These are phyloP conservation scores for Trididemnum miniatum DNA, from an alignment of 23 tunicate species.

Conservation along the genomic window DNA sequence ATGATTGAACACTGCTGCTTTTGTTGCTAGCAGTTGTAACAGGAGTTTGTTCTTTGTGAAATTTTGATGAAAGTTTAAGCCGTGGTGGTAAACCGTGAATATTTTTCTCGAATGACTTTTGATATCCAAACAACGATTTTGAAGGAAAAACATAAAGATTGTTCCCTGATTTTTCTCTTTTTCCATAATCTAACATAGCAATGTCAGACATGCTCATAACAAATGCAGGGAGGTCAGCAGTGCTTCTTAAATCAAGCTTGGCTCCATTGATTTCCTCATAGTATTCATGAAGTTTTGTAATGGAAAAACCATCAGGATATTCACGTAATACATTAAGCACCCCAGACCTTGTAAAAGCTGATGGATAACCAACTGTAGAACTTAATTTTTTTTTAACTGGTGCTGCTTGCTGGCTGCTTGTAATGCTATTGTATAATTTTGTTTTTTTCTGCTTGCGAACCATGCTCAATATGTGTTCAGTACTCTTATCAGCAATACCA, in stretches of 20 bases:
- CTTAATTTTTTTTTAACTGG: neutral
- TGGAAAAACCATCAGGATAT: slow-evolving; percentile 50
- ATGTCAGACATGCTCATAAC: slow-evolving; percentile 52
- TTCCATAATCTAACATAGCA: slow-evolving; percentile 62
- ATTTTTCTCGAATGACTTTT: neutral
- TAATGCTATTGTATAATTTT: slow-evolving; percentile 22
- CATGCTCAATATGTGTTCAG: slow-evolving; percentile 65
- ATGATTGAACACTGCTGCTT: neutral
- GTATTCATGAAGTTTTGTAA: slow-evolving; percentile 40
- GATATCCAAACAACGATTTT: slow-evolving; percentile 14
- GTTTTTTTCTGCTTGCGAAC: slow-evolving; percentile 62
- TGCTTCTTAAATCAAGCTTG: slow-evolving; percentile 12
- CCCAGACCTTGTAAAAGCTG: slow-evolving; percentile 38
- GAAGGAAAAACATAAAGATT: slow-evolving; percentile 63
- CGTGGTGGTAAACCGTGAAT: neutral
- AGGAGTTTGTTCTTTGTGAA: too few relatives aligned
- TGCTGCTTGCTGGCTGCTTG: neutral
- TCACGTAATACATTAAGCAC: slow-evolving; percentile 38
- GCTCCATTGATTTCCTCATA: slow-evolving; percentile 55
- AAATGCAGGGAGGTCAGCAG: neutral
- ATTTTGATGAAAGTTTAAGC: neutral
- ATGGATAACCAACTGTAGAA: neutral
- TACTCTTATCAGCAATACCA: slow-evolving; percentile 70
- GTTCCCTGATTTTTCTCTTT: slow-evolving; percentile 53
- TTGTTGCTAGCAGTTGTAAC: neutral